Percentiles rank a stretch among this genome's conserved stretches.
Evolutionary conservation across 2,113 vertebrate species (phyloP).

Genomic region (Psilopogon haemacephalus): DNA sequence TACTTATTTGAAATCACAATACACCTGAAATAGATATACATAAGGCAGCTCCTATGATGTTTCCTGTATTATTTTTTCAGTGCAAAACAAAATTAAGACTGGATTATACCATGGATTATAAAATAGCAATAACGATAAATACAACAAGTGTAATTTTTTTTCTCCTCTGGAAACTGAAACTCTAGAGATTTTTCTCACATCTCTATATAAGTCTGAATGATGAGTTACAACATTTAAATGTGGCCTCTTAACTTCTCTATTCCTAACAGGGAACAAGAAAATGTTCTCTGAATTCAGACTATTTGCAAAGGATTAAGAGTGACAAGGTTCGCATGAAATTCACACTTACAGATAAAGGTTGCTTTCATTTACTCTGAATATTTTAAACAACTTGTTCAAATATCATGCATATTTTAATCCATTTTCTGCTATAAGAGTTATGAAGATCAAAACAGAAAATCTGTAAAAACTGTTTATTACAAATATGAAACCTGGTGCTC

Average conservation of each 20-base stretch:
- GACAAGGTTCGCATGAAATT: slow-evolving; percentile 15
- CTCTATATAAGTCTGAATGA: background rate
- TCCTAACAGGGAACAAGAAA: background rate
- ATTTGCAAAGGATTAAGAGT: slow-evolving; percentile 29
- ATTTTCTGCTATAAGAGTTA: background rate
- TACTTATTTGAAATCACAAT: background rate
- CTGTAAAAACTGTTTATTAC: background rate
- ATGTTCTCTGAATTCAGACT: background rate
- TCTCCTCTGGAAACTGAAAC: background rate
- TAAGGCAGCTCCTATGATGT: background rate
- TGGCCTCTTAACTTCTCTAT: background rate
- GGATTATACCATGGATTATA: background rate
- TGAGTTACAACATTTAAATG: slow-evolving; percentile 1
- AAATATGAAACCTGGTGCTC: background rate
- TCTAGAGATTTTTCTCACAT: background rate
- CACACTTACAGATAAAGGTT: slow-evolving; percentile 19
- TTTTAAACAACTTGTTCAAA: slow-evolving; percentile 27
- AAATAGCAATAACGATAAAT: background rate
- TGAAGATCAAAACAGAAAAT: background rate
- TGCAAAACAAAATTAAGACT: background rate
- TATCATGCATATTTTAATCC: background rate
- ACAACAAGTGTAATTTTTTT: background rate
- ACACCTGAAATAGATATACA: background rate
- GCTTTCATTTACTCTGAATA: slow-evolving; percentile 35
- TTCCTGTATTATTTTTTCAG: background rate